These are phyloP conservation scores for Argyresthia goedartella DNA, from an alignment of 2,888 invertebrate genomes.

Conservation along the genomic window DNA sequence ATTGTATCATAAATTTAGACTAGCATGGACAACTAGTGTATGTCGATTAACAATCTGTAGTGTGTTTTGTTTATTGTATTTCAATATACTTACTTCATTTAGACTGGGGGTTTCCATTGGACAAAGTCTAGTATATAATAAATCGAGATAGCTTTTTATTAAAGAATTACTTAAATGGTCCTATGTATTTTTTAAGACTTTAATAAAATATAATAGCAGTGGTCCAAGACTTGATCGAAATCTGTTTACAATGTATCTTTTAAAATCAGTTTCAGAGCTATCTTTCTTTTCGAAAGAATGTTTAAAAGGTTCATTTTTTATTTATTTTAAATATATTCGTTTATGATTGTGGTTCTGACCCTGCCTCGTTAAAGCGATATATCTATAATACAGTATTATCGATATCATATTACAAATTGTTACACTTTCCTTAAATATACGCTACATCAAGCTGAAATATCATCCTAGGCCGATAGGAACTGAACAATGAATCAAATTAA, in stretches of 20 bases:
- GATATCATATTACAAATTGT: conserved; percentile 38
- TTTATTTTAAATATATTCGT: conserved; percentile 34
- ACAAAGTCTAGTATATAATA: not conserved
- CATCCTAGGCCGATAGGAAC: conserved; percentile 67
- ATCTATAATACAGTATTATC: conserved; percentile 44
- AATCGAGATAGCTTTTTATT: conserved; percentile 52
- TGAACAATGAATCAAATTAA: conserved; percentile 22
- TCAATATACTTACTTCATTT: not conserved
- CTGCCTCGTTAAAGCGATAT: conserved; percentile 67
- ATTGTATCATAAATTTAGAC: not conserved
- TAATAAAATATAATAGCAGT: conserved; percentile 50
- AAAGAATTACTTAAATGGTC: conserved; percentile 41
- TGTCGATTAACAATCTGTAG: not conserved
- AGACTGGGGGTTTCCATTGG: too few species aligned
- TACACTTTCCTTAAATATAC: conserved; percentile 27
- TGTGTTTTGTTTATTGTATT: not conserved
- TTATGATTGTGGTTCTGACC: conserved; percentile 62
- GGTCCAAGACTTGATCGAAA: conserved; percentile 43
- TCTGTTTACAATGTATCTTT: conserved; percentile 15
- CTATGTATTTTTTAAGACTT: conserved; percentile 29
- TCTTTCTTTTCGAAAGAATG: conserved; percentile 20
- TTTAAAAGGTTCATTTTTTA: conserved; percentile 14
- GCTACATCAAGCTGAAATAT: conserved; percentile 52
- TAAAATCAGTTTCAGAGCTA: conserved; percentile 33
- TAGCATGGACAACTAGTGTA: not conserved